Evolutionary conservation across 2,888 invertebrate genomes (phyloP).

Genomic region (Furcula furcula): DNA sequence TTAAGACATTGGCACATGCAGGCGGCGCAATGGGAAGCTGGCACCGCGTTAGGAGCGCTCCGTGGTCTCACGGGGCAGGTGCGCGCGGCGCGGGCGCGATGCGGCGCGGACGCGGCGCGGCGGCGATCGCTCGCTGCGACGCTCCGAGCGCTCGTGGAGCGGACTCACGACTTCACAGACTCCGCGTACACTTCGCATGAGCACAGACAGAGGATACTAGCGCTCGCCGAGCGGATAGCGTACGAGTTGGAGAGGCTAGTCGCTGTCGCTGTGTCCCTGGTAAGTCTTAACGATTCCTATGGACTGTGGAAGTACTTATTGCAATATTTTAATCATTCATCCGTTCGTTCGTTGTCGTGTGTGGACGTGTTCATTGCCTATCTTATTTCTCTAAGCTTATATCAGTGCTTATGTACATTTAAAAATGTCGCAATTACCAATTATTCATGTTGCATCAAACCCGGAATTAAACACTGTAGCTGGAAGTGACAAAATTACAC

Average conservation of each 20-base stretch:
- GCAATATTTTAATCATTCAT: too few species aligned
- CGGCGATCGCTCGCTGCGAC: conserved; percentile 93
- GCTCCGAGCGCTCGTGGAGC: conserved; percentile 95
- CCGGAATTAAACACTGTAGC: too few species aligned
- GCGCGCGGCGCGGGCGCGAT: conserved; percentile 87
- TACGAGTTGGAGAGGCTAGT: conserved; percentile 95
- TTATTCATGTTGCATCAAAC: too few species aligned
- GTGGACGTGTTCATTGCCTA: too few species aligned
- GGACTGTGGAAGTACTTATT: too few species aligned
- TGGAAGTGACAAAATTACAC: too few species aligned
- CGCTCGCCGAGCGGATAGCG: conserved; percentile 93
- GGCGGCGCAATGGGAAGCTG: conserved; percentile 78
- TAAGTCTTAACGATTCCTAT: conserved; percentile 56
- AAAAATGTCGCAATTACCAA: too few species aligned
- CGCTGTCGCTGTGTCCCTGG: conserved; percentile 91
- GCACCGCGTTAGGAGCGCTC: conserved; percentile 91
- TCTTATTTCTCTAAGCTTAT: too few species aligned
- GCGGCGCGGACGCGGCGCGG: conserved; percentile 85
- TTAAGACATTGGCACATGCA: conserved; percentile 22
- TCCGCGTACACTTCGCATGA: conserved; percentile 99
- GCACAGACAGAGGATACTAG: conserved; percentile 96
- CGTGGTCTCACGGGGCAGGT: conserved; percentile 93
- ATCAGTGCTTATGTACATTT: too few species aligned
- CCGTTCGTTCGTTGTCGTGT: too few species aligned
- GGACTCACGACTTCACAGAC: conserved; percentile 99